Evolutionary conservation across 2,888 invertebrate species (phyloP), one percentile per base, ranked within the genome.

Genomic region (Leptura quadrifasciata): DNA sequence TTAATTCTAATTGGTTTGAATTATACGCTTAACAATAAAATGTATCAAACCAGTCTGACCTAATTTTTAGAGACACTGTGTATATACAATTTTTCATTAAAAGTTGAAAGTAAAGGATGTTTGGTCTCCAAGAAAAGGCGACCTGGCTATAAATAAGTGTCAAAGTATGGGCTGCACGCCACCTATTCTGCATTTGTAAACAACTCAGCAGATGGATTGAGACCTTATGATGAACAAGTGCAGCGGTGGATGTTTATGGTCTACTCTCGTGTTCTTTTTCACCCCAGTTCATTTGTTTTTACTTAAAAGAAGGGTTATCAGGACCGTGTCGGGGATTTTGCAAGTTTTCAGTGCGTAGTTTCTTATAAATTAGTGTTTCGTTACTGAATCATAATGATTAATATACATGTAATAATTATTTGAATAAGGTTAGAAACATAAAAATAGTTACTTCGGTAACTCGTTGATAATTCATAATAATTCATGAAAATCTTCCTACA

Each of bases 71-170:
- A 39, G 12, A 27, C 31, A 57, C 57, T 18, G 57, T 68, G 31
- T 68, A 68, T 21, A 54, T 72, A 67, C 64, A 60, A 79, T 83
- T 82, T 82, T 82, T 80, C 80, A 79, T 68, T 81, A 72, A 69
- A 77, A 82, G 79, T 82, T 83, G 75, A 80, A 84, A 83, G 82
- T 77, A 85, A 84, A 87, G 86, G 86, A 87, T 86, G 87, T 87
- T 86, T 86, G 85, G 86, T 87, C 85, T 86, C 80, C 83, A 81
- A 81, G 81, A 27, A 72, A 70, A 76, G 58, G 80, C 63, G 78
- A 80, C 80, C 79, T 76, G 72, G 83, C 84, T 86, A 85, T 86
- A 86, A 86, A 85, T 86, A 86, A 84, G 82, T 82, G 82, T 73
- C 74, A 77, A 79, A 82, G 80, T 82, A 79, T 80, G 80, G 80